These are phyloP conservation scores for Drosophila paramelanica DNA, from an alignment of 2,888 invertebrate species.

Conservation along the genomic window DNA sequence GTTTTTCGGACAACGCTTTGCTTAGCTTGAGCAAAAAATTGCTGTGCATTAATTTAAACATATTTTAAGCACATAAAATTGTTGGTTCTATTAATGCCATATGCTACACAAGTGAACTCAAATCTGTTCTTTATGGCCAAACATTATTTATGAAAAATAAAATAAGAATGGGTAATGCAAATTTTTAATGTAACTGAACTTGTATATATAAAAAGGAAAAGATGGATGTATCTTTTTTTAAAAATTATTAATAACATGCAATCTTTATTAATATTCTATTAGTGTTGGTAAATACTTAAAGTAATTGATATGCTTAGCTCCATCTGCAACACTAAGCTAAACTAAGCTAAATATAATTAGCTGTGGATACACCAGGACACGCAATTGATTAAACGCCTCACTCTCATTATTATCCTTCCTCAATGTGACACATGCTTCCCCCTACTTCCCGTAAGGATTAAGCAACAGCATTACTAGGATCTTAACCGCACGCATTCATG, in stretches of 20 bases:
- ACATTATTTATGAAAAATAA: constrained; percentile 1
- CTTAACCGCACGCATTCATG: constrained; percentile 21
- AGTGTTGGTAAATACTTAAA: background rate
- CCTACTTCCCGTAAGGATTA: constrained; percentile 5
- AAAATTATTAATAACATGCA: background rate
- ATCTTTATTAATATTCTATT: background rate
- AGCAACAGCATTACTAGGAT: constrained; percentile 23
- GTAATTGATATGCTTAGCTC: constrained; percentile 25
- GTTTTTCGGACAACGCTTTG: constrained; percentile 38
- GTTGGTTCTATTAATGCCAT: constrained; percentile 26
- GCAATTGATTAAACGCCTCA: constrained; percentile 46
- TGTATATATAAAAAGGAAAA: too few relatives aligned
- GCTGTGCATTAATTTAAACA: constrained; percentile 57
- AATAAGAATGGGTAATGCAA: too few relatives aligned
- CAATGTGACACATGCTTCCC: constrained; percentile 32
- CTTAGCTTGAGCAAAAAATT: constrained; percentile 43
- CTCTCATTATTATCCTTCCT: constrained; percentile 45
- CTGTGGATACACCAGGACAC: constrained; percentile 11
- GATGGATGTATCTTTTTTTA: too few relatives aligned
- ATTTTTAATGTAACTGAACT: background rate
- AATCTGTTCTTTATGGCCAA: constrained; percentile 21
- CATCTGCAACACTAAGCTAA: background rate
- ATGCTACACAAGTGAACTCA: constrained; percentile 22
- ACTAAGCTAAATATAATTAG: constrained; percentile 40
- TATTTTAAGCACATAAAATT: constrained; percentile 42